phyloP scores from a whole-genome alignment of 2,888 invertebrate genomes.

The Didymodactylos carnosus region DNA sequence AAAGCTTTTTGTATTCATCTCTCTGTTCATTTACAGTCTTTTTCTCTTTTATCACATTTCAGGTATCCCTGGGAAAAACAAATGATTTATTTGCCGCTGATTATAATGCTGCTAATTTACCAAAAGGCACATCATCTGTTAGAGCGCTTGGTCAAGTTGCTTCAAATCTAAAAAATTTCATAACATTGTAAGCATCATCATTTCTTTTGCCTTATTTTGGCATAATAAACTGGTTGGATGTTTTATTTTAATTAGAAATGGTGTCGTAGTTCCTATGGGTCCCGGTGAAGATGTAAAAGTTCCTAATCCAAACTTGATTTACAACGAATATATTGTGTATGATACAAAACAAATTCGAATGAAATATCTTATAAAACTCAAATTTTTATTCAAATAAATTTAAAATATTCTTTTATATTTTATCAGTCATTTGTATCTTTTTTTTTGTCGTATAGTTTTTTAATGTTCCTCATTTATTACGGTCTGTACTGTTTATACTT shows the following conservation, averaged over 20 bases:
- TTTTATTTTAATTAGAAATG: not conserved
- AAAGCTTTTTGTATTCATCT: not conserved
- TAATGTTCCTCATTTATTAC: too few species aligned
- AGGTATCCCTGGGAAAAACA: slow-evolving; percentile 25
- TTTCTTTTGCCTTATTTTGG: too few species aligned
- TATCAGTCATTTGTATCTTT: too few species aligned
- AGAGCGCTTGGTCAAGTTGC: slow-evolving; percentile 31
- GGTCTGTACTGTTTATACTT: too few species aligned
- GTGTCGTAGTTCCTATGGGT: not conserved
- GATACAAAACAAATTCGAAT: slow-evolving; percentile 35
- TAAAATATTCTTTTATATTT: too few species aligned
- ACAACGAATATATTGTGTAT: slow-evolving; percentile 40
- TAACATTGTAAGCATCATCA: not conserved
- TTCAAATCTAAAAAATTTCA: slow-evolving; percentile 22
- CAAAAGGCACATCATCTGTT: slow-evolving; percentile 33
- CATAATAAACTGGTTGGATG: too few species aligned
- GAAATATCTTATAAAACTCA: slow-evolving; percentile 35
- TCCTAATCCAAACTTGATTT: slow-evolving; percentile 26
- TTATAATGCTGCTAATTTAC: slow-evolving; percentile 32
- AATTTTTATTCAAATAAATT: slow-evolving; percentile 34
- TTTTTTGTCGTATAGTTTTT: too few species aligned
- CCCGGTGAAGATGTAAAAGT: not conserved
- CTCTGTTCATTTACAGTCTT: not conserved
- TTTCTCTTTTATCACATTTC: not conserved
- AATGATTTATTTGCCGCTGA: slow-evolving; percentile 32